phyloP scores from a whole-genome alignment of 1,140 invertebrate genomes.

The Drosophila repleta region DNA sequence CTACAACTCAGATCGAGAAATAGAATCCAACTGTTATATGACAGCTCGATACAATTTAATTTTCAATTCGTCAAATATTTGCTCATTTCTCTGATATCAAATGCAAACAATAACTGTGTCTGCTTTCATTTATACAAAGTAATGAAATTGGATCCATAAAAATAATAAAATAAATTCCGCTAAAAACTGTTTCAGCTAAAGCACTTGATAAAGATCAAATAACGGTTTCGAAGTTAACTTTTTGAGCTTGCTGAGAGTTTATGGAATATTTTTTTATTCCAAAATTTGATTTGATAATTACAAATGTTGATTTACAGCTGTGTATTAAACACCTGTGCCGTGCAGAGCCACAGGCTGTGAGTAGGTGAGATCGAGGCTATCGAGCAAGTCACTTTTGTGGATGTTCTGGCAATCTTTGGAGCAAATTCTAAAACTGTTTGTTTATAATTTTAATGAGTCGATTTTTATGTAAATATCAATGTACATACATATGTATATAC shows the following conservation, averaged over 20 bases:
- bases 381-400: neutral
- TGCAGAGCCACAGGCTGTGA: neutral
- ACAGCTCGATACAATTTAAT: neutral
- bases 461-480: constrained; percentile 21
- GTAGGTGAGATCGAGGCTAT: neutral
- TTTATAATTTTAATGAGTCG: constrained; percentile 37
- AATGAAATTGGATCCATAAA: neutral
- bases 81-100: neutral
- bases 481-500: constrained; percentile 4
- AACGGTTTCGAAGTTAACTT: no score
- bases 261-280: no score
- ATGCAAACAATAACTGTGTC: neutral
- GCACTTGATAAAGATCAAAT: no score
- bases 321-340: neutral
- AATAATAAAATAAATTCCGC: neutral
- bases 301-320: no score
- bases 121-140: neutral
- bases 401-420: constrained; percentile 23
- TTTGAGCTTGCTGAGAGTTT: no score
- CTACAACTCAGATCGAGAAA: constrained; percentile 9
- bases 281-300: no score
- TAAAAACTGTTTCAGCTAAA: no score
- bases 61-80: neutral
- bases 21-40: constrained; percentile 8
- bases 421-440: constrained; percentile 27